These are phyloP conservation scores for Lamellibrachia luymesi DNA, from an alignment of 1,140 invertebrate genomes.

Conservation along the genomic window DNA sequence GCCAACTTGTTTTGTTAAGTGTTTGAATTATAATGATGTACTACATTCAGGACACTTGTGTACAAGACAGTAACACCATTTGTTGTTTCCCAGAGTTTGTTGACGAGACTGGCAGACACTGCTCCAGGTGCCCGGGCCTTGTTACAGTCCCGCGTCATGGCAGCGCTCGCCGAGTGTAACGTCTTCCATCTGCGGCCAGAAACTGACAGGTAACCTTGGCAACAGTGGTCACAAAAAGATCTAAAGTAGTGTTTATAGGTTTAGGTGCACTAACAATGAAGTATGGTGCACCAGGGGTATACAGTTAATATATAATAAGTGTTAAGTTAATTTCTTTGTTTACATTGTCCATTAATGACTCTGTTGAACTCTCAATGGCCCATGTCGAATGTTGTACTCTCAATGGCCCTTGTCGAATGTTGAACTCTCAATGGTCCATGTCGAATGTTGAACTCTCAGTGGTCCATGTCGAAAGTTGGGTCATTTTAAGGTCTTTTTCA, in stretches of 20 bases:
- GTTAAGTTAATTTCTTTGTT: not conserved
- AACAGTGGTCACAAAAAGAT: not conserved
- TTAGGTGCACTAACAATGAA: not conserved
- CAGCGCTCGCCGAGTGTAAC: conserved; percentile 73
- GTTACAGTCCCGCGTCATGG: conserved; percentile 72
- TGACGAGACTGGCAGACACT: conserved; percentile 72
- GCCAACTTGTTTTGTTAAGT: not conserved
- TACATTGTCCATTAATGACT: not conserved
- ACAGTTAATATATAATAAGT: not conserved
- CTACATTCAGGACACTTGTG: not conserved
- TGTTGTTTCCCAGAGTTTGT: conserved; percentile 61
- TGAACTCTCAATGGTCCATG: not conserved
- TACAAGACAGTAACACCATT: not conserved
- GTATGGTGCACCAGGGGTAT: not conserved
- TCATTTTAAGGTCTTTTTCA: not conserved
- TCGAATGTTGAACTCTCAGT: not conserved
- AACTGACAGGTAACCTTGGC: conserved; percentile 25
- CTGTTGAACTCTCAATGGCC: not conserved
- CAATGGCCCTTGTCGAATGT: not conserved
- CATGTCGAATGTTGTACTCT: not conserved
- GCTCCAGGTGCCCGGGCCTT: conserved; percentile 73
- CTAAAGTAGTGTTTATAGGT: not conserved
- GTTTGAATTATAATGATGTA: too few species aligned
- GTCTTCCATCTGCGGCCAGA: conserved; percentile 71
- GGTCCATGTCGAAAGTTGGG: not conserved